Base-by-base conservation (phyloP, 2,797 vertebrate genomes). In the Diplodus puntazzo region DNA sequence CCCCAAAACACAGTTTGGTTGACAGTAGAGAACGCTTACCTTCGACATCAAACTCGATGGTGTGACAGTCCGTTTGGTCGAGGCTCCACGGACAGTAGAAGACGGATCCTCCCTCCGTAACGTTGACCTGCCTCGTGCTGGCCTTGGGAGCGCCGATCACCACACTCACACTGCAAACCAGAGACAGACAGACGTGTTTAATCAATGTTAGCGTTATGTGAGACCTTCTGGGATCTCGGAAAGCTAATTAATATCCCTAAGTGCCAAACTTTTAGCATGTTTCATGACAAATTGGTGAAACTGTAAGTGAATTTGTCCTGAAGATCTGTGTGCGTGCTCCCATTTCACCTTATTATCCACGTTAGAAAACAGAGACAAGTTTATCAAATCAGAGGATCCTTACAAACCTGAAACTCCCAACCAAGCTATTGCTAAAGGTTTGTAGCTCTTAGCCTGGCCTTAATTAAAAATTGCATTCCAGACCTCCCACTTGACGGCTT, bases 121-220 rank as follows among this genome's bases (percentile, higher is more conserved):
- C 82, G 11, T 94, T 88, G 0, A 85, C 86, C 89, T 97, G 97
- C 60, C 86, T 96, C 3, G 97, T 97, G 90, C 95, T 95, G 75
- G 97, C 96, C 85, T 97, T 97, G 63, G 98, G 98, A 5, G 98
- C 98, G 49, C 98, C 98, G 17, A 98, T 93, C 82, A 99, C 92
- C 85, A 98, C 93, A 54, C 97, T 97, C 60, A 92, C 93, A 69
- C 97, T 98, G 94, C 17, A 77, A 65, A 62, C n/a, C 43, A 71
- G n/a, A 80, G 0, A 89, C 48, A 81, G 30, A 80, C 11, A 88
- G 13, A 25, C 5, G 30, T 34, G 30, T 34, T 34, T 34, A 34
- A 34, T 34, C 30, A 34, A 8, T 34, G 30, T 34, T 30, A 30
- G 3, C 30, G 7, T 34, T 7, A 34, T 34, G 30, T 34, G 3